Base-by-base conservation (phyloP, 1,140 invertebrate species). In the Sarcophaga peregrina region DNA sequence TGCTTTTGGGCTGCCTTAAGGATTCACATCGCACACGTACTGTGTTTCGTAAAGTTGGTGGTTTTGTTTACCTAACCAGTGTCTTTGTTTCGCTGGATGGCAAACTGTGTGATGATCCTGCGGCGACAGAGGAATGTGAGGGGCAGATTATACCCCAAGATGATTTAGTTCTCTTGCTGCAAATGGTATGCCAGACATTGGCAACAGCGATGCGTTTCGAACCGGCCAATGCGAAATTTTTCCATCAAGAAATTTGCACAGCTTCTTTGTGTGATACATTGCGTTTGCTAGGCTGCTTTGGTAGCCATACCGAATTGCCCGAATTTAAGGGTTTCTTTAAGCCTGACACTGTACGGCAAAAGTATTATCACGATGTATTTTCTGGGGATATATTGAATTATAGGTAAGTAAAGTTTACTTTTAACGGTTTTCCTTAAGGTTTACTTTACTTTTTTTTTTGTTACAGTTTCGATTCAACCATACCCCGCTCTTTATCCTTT, bases 181-280 rank as follows among this genome's bases (percentile, higher is more conserved):
- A 96, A 85, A 94, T 97, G 46, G 97, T 99, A 20, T 99, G 99
- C 91, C 97, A 97, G 89, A 98, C 97, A 0, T 94, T 99, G 74
- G 97, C 97, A 83, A 97, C 98, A 5, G 98, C 98, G 5, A 99
- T 99, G 98, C 93, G 98, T 86, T 99, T 98, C 91, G 98, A 99
- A 91, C 98, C 98, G 3, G 98, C 98, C 4, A 99, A 99, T 92
- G 98, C 98, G 0, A 98, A 98, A 90, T 98, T 98, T 92, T 99
- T 99, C 93, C 95, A 98, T 87, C 95, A 97, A 82, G 98, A 99
- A 93, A 96, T 98, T 82, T 97, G 97, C 88, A 95, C 96, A 90
- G 96, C 96, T 80, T 97, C 96, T 87, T 92, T 99, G 10, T 97
- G 97, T 89, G 96, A 99, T 89, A 97, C 97, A 5, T 92, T 99